Evolutionary conservation across 2,797 vertebrate species (phyloP).

Genomic region (Rousettus madagascariensis): DNA sequence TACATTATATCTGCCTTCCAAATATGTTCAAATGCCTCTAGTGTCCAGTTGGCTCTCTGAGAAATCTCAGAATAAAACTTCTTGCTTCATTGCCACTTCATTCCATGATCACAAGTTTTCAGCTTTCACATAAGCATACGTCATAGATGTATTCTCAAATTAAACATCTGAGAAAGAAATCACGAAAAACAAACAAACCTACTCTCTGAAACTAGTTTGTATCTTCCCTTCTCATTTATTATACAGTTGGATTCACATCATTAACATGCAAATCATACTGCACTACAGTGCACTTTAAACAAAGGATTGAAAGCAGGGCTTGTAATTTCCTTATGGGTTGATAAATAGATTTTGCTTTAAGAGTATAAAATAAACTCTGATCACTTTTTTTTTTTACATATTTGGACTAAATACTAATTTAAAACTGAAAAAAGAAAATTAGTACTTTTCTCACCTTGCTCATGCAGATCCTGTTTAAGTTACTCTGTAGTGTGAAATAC

Average conservation of each 20-base stretch:
- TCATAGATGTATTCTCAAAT: not conserved
- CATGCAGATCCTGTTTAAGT: not conserved
- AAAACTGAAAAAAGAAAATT: constrained; percentile 23
- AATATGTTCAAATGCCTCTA: not conserved
- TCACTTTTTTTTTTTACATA: not conserved
- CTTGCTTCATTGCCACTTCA: not conserved
- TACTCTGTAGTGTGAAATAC: not conserved
- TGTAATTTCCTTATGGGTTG: constrained; percentile 31
- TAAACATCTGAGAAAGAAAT: constrained; percentile 50
- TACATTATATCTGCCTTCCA: not conserved
- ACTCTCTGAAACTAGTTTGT: constrained; percentile 12
- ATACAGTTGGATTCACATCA: constrained; percentile 59
- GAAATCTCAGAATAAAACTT: constrained; percentile 26
- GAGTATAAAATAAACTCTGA: not conserved
- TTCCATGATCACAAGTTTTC: not conserved
- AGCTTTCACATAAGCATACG: not conserved
- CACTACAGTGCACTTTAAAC: constrained; percentile 37
- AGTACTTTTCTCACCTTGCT: constrained; percentile 17
- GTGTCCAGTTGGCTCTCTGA: constrained; percentile 17
- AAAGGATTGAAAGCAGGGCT: constrained; percentile 41
- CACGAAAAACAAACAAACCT: constrained; percentile 26
- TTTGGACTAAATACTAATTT: constrained; percentile 17
- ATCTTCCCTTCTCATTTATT: not conserved
- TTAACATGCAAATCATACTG: constrained; percentile 64
- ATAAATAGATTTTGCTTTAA: not conserved